phyloP scores from a whole-genome alignment of 2,888 invertebrate species.

The Oscheius myriophilus region DNA sequence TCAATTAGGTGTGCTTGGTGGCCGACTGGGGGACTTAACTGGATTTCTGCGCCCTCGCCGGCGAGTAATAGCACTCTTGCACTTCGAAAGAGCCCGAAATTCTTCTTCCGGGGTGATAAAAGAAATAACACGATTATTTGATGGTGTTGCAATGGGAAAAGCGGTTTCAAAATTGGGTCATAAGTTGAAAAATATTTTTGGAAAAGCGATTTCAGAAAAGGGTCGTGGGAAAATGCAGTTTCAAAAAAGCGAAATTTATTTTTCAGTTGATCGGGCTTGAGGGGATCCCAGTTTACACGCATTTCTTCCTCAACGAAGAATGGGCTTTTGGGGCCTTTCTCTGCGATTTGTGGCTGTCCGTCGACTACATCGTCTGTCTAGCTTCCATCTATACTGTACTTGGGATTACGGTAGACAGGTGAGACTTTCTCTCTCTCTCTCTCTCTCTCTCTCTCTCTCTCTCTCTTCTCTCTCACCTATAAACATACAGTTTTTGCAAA shows the following conservation, averaged over 20 bases:
- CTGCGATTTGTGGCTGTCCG: constrained; percentile 97
- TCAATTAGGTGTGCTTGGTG: constrained; percentile 19
- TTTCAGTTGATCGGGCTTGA: constrained; percentile 87
- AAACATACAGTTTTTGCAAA: too few species aligned
- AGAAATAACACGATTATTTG: background rate
- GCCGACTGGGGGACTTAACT: constrained; percentile 18
- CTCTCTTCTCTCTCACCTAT: too few species aligned
- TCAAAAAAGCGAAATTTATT: too few species aligned
- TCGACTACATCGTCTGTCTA: constrained; percentile 95
- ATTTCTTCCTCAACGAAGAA: constrained; percentile 90
- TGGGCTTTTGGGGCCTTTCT: constrained; percentile 95
- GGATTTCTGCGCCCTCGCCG: constrained; percentile 25
- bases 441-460: background rate
- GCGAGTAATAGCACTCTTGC: constrained; percentile 19
- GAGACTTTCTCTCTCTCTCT: background rate
- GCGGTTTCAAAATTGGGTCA: background rate
- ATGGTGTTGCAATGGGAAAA: background rate
- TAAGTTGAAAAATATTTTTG: background rate
- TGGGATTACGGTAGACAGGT: constrained; percentile 93
- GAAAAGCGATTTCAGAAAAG: too few species aligned
- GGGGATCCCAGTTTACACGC: constrained; percentile 98
- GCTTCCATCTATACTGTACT: constrained; percentile 99
- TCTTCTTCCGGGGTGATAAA: constrained; percentile 1
- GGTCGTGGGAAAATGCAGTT: too few species aligned
- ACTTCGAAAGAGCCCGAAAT: background rate